Evolutionary conservation across 2,888 invertebrate species (phyloP), one percentile per base, ranked within the genome.

Genomic region (Scelioninae gen. 1): DNA sequence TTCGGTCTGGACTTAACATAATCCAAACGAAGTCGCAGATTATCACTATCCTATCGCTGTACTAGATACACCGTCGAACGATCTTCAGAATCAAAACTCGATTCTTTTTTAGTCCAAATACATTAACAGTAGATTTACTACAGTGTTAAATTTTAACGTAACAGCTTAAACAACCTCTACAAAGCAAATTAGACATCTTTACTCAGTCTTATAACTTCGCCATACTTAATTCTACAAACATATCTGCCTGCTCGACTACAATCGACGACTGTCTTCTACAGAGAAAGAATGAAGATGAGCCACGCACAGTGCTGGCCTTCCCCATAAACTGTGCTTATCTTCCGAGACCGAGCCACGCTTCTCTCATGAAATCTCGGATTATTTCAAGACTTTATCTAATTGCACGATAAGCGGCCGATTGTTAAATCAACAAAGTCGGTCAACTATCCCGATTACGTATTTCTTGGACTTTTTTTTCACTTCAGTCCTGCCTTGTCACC

Each of bases 281-380:
- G 62, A 69, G 16, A 72, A 74, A 74, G 68, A 80, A 80, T 80
- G 68, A 74, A 80, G 79, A 80, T 55, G 72, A 74, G 62, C 74
- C 74, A 80, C 79, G 72, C 74, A 80, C 63, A 32, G 16, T 47
- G 40, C 15, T 68, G 53, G 47, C 66, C 23, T 34, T 31, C 7
- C 58, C 71, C 55, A 60, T 80, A 62, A 80, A 66, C n/a, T 49
- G 15, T 72, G 45, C 66, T 79, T 79, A 79, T 79, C 79, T 66
- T 6, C 9, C 38, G 45, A 9, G 45, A 13, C 45, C 11, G 9
- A 45, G 32, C 43, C 43, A 55, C 45, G n/a, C 56, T 38, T 32
- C 32, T 7, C 55, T 45, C 62, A 23, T 32, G 62, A 45, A 53
- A 45, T 66, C 58, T 74, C 65, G 45, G 62, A 47, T 60, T 65